Percentiles rank a stretch among this genome's conserved stretches.
Evolutionary conservation across 1,140 invertebrate genomes (phyloP).

Genomic region (Holcopasites calliopsidis): DNA sequence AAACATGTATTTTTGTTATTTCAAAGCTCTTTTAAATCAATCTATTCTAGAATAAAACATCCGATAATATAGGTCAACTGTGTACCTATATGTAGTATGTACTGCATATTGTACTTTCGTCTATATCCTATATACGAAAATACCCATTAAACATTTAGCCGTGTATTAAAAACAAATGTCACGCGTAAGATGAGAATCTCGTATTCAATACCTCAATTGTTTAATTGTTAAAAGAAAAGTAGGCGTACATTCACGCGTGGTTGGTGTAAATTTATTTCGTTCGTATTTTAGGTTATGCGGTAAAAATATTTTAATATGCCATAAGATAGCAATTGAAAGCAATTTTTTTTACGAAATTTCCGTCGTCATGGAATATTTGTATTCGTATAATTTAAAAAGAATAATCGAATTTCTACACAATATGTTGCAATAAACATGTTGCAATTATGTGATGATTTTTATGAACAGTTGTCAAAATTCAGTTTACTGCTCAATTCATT

Average conservation of each 20-base stretch:
- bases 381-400: neutral
- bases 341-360: neutral
- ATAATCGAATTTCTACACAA: too few relatives aligned
- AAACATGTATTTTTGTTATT: too few relatives aligned
- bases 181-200: constrained; percentile 5
- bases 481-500: neutral
- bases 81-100: neutral
- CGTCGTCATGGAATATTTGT: too few relatives aligned
- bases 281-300: constrained; percentile 38
- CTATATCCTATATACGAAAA: constrained; percentile 30
- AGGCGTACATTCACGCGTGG: too few relatives aligned
- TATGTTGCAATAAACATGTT: too few relatives aligned
- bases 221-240: neutral
- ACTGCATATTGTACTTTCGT: neutral
- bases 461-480: too few relatives aligned
- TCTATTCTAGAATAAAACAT: constrained; percentile 21
- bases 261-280: too few relatives aligned
- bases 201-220: neutral
- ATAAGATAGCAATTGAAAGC: neutral
- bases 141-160: constrained; percentile 4
- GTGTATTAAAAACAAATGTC: constrained; percentile 12
- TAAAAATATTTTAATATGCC: neutral
- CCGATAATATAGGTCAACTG: constrained; percentile 21
- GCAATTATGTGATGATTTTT: neutral
- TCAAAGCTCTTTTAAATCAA: constrained; percentile 8